Conservation (phyloP, 2,797 vertebrate genomes). For the Microctenopoma stevenorrisi region DNA sequence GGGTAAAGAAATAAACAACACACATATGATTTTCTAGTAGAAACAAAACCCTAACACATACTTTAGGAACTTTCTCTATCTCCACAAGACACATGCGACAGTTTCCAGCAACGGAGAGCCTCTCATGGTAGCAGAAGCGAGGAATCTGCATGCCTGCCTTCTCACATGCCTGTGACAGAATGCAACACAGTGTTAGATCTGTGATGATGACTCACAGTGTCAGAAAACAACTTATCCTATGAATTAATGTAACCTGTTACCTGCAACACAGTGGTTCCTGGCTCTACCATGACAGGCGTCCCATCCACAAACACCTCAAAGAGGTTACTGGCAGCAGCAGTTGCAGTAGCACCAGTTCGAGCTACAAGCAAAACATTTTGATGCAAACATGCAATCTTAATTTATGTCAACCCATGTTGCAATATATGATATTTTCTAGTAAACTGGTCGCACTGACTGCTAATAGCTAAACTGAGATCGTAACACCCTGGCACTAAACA, state of each 20-base stretch:
- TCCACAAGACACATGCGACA: conserved; percentile 98
- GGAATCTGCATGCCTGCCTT: conserved; percentile 95
- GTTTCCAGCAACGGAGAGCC: conserved; percentile 95
- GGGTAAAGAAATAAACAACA: neutral
- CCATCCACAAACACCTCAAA: conserved; percentile 94
- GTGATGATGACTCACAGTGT: neutral
- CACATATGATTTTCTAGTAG: neutral
- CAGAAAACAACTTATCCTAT: neutral
- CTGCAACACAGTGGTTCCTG: conserved; percentile 92
- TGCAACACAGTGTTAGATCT: conserved; percentile 7
- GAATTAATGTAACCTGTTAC: conserved; percentile 63
- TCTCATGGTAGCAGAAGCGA: conserved; percentile 96
- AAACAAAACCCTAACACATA: conserved; percentile 36
- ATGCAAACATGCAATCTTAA: neutral
- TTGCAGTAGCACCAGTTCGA: conserved; percentile 74
- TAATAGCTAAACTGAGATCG: conserved; percentile 20
- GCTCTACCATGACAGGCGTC: conserved; percentile 88
- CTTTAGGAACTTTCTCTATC: conserved; percentile 89
- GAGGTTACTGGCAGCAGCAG: conserved; percentile 84
- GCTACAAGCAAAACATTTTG: conserved; percentile 62
- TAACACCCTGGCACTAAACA: conserved; percentile 48
- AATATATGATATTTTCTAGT: neutral
- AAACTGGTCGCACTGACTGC: neutral
- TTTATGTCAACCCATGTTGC: neutral
- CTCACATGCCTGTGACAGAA: conserved; percentile 88